Base-by-base conservation (phyloP, 2,113 vertebrate species). In the Clinocottus analis region DNA sequence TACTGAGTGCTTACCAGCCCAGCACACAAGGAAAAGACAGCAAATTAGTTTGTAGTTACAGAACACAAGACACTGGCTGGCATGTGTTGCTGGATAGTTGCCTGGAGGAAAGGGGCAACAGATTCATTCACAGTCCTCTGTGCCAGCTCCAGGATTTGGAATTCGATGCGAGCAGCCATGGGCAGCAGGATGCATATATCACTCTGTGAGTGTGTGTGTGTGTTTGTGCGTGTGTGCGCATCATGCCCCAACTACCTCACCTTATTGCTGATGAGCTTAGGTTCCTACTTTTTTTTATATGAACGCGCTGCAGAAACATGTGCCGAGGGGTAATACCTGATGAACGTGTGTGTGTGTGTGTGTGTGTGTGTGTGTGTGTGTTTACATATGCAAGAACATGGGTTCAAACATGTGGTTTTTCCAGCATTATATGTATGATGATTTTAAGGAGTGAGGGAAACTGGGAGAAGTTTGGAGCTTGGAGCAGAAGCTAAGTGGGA, bases 121-220 rank as follows among this genome's bases (percentile, higher is more conserved):
- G 81, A 90, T 87, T 75, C 61, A 60, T 75, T 76, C 63, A 72
- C 56, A 72, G 80, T 33, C 33, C 33, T 75, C 64, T 60, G 64
- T 80, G 83, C 80, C 87, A 90, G 51, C 70, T 71, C 41, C 58
- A 84, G 84, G 72, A 89, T 81, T 89, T 90, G 59, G 79, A 87
- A 81, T 82, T 77, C 77, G 80, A 91, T 88, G 85, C 82, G 64
- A 71, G 84, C 77, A 62, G 68, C 76, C 66, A 70, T 33, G 79
- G 75, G 79, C 91, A 90, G 70, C 75, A 87, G 83, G 67, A 87
- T 75, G 79, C 60, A 80, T 90, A 80, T 61, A 85, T 77, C 79
- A 86, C 12, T 55, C 37, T 80, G 27, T 29, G 53, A 68, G 64
- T 5, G 25, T 55, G 51, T 62, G 21, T 60, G 31, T n/a, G 21